Conservation (phyloP, 2,888 invertebrate genomes). For the Drosophila cracens region DNA sequence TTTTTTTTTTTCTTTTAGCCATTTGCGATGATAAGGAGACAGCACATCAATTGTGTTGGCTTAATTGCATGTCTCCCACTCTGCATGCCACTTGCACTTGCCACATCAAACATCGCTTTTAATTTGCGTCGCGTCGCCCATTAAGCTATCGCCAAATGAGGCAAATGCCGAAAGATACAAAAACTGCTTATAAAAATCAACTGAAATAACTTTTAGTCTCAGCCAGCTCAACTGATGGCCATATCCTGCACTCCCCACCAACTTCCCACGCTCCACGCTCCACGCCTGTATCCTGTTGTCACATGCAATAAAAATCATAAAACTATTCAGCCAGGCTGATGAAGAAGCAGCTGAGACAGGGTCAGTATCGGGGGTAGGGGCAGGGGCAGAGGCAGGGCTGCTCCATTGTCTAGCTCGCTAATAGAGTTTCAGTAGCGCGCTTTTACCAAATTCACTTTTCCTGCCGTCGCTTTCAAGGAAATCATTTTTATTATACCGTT, state of each 20-base stretch:
- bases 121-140: constrained; percentile 64
- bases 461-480: constrained; percentile 56
- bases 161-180: constrained; percentile 42
- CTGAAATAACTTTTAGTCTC: constrained; percentile 49
- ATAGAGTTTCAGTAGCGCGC: constrained; percentile 69
- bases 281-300: constrained; percentile 59
- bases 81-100: constrained; percentile 30
- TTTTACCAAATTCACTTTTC: constrained; percentile 70
- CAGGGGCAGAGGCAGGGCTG: constrained; percentile 2
- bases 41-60: constrained; percentile 53
- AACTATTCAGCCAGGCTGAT: constrained; percentile 65
- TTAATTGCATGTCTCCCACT: constrained; percentile 55
- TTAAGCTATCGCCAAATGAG: constrained; percentile 68
- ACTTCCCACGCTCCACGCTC: not conserved
- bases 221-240: constrained; percentile 41
- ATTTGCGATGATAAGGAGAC: constrained; percentile 34
- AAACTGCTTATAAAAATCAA: constrained; percentile 40
- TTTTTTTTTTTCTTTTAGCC: not conserved
- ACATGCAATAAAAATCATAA: constrained; percentile 78
- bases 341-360: not conserved
- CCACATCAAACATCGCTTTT: constrained; percentile 51
- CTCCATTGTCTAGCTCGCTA: constrained; percentile 73
- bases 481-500: constrained; percentile 79
- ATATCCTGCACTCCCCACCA: constrained; percentile 34
- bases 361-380: not conserved